Percentiles rank a stretch among this genome's conserved stretches.
Conservation (phyloP, 2,113 vertebrate species). For the Anhinga rufa region DNA sequence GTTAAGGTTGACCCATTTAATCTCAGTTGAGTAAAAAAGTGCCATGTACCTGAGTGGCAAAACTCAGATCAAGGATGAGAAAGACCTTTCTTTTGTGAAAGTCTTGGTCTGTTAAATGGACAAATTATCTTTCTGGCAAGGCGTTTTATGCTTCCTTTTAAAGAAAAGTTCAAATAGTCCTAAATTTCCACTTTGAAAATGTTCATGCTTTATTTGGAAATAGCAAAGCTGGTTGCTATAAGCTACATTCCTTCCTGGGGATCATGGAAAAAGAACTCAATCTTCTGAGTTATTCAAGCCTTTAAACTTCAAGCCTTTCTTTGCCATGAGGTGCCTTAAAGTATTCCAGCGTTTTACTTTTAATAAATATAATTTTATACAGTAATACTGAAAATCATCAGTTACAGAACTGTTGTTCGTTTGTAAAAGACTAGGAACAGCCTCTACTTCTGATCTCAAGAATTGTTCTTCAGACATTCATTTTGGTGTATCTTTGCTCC, state of each 20-base stretch:
- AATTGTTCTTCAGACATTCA: not conserved
- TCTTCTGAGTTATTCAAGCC: not conserved
- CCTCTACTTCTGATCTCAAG: not conserved
- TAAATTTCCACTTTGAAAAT: not conserved
- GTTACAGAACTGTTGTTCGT: not conserved
- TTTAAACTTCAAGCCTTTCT: not conserved
- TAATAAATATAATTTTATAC: not conserved
- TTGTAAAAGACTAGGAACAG: not conserved
- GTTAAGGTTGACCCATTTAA: not conserved
- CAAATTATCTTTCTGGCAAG: not conserved
- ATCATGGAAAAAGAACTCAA: not conserved
- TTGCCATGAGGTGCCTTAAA: conserved; percentile 42
- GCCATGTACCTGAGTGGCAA: not conserved
- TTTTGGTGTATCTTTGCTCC: not conserved
- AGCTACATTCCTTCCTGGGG: not conserved
- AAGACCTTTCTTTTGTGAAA: not conserved
- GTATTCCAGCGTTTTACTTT: not conserved
- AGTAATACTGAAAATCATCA: not conserved
- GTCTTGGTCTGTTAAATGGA: not conserved
- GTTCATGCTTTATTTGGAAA: not conserved
- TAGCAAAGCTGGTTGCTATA: not conserved
- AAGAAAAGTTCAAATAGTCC: not conserved
- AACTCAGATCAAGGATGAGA: not conserved
- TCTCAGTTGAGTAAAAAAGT: not conserved
- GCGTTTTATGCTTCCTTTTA: not conserved